A percentile compares a stretch with the other conserved stretches of the same genome.
Evolutionary conservation across 92 coral and sea anemone genomes (phyloP).

Genomic region (Phenganax marumi): DNA sequence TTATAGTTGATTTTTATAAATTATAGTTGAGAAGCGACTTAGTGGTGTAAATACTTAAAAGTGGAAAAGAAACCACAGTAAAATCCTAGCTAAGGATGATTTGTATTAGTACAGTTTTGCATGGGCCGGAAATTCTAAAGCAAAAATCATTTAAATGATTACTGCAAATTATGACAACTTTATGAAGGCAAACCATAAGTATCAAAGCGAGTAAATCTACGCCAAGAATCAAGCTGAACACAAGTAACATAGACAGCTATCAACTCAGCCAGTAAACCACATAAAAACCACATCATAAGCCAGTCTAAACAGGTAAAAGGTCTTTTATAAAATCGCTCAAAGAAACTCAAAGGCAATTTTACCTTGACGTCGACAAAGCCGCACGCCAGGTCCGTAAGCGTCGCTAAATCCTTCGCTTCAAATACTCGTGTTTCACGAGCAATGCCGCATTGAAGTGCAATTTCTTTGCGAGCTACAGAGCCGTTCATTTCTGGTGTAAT

Average conservation of each 20-base stretch:
- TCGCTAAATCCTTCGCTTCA: constrained; percentile 86
- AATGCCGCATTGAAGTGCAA: constrained; percentile 93
- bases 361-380: constrained; percentile 98
- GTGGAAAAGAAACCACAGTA: not conserved
- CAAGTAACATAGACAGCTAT: not conserved
- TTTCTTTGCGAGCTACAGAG: constrained; percentile 79
- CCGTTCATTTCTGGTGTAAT: constrained; percentile 65
- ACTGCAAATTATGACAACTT: constrained; percentile 3
- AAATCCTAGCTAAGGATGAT: not conserved
- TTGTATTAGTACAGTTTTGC: not conserved
- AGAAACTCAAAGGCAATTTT: constrained; percentile 25
- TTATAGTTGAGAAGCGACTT: not conserved
- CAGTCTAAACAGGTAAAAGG: no score
- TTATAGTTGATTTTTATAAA: no score
- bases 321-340: not conserved
- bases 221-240: not conserved
- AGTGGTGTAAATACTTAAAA: not conserved
- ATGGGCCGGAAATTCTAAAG: not conserved
- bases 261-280: not conserved
- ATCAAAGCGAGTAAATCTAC: not conserved
- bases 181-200: not conserved
- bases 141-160: not conserved
- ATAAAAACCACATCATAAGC: not conserved
- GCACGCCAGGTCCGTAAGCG: constrained; percentile 90
- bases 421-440: constrained; percentile 95